phyloP scores from a whole-genome alignment of 2,797 vertebrate genomes.

The Limnodromus scolopaceus region DNA sequence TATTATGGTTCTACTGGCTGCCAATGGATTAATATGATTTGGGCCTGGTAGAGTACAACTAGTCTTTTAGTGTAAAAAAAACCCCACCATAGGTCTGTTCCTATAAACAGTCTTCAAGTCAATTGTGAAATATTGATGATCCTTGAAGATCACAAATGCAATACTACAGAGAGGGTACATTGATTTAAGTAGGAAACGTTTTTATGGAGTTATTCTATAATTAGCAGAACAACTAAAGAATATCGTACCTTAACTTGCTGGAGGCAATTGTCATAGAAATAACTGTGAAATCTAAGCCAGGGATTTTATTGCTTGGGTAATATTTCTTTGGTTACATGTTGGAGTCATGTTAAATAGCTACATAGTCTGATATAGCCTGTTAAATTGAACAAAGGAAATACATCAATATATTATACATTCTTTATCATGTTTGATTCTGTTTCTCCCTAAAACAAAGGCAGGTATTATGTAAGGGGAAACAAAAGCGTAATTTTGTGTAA shows the following conservation, averaged over 20 bases:
- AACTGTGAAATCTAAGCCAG: background rate
- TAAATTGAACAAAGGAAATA: background rate
- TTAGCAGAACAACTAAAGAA: background rate
- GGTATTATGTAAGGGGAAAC: background rate
- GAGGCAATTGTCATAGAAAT: background rate
- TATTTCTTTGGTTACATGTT: background rate
- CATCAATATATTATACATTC: background rate
- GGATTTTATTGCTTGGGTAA: background rate
- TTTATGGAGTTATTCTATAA: background rate
- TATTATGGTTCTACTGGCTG: background rate
- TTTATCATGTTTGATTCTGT: background rate
- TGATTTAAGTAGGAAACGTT: background rate
- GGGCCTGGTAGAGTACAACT: background rate
- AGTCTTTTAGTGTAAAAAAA: background rate
- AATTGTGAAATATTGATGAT: background rate
- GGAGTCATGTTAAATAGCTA: background rate
- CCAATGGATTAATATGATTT: background rate
- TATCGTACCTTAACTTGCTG: background rate
- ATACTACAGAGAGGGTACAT: background rate
- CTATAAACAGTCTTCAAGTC: background rate
- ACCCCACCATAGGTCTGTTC: background rate
- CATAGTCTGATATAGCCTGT: background rate
- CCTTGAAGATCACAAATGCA: background rate
- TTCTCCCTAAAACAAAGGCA: background rate
- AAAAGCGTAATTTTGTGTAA: background rate